Evolutionary conservation across 2,888 invertebrate species (phyloP).

Genomic region (Callosobruchus maculatus): DNA sequence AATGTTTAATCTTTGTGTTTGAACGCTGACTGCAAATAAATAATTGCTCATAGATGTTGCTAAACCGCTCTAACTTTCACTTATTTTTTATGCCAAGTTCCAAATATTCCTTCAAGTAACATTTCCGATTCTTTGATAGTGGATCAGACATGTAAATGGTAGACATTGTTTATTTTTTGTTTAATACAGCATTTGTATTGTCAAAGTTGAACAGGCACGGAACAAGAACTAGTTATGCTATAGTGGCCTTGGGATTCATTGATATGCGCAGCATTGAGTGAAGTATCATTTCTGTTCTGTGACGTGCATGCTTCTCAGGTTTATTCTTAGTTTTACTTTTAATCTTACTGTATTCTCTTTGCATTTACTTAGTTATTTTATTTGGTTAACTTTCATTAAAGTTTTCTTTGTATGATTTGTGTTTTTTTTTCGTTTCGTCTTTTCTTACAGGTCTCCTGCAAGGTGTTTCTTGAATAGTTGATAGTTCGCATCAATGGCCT

Average conservation of each 20-base stretch:
- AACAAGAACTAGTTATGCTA: too few species aligned
- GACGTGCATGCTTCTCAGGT: constrained; percentile 35
- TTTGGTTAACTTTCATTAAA: constrained; percentile 36
- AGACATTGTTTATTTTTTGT: too few species aligned
- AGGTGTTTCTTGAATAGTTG: constrained; percentile 13
- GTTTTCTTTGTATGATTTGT: constrained; percentile 36
- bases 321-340: constrained; percentile 30
- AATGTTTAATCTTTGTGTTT: too few species aligned
- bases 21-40: too few species aligned
- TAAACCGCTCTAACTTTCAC: too few species aligned
- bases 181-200: too few species aligned
- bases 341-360: constrained; percentile 24
- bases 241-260: background rate
- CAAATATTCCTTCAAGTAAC: too few species aligned
- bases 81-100: too few species aligned
- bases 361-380: constrained; percentile 32
- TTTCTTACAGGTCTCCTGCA: constrained; percentile 27
- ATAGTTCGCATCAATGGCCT: background rate
- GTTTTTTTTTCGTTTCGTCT: constrained; percentile 25
- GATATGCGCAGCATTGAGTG: background rate
- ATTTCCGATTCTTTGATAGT: too few species aligned
- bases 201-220: too few species aligned
- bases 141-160: too few species aligned
- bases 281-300: background rate
- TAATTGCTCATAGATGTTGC: too few species aligned